Evolutionary conservation across 2,888 invertebrate genomes (phyloP).

Genomic region (Ctenicera cuprea): DNA sequence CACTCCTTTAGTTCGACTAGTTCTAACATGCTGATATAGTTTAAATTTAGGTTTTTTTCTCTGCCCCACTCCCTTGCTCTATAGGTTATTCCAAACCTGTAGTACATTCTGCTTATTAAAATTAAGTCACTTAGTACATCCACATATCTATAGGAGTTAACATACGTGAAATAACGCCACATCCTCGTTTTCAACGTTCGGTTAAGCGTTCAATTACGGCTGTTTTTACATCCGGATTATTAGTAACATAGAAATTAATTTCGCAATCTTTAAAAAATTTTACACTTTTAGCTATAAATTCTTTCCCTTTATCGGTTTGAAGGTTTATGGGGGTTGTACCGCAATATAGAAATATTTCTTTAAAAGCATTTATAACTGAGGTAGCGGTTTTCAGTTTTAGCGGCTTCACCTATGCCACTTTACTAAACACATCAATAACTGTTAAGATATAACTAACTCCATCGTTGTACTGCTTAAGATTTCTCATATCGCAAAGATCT

Average conservation of each 20-base stretch:
- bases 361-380: too few species aligned
- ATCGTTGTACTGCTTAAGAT: conserved; percentile 12
- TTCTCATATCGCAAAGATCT: conserved; percentile 26
- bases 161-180: too few species aligned
- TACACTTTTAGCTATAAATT: conserved; percentile 14
- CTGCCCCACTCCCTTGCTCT: conserved; percentile 6
- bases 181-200: conserved; percentile 18
- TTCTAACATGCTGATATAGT: conserved; percentile 11
- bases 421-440: too few species aligned
- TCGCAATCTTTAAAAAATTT: conserved; percentile 18
- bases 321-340: neutral
- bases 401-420: too few species aligned
- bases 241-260: conserved; percentile 9
- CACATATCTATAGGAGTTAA: conserved; percentile 7
- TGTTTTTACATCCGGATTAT: conserved; percentile 30
- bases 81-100: conserved; percentile 23
- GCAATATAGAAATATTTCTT: conserved; percentile 14
- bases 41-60: conserved; percentile 15
- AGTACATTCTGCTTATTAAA: conserved; percentile 3
- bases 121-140: conserved; percentile 11
- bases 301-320: too few species aligned
- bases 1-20: conserved; percentile 1
- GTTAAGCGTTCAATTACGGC: conserved; percentile 25
- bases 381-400: too few species aligned
- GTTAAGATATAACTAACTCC: conserved; percentile 11